Base-by-base conservation (phyloP, 2,888 invertebrate species). In the Eupithecia inturbata region DNA sequence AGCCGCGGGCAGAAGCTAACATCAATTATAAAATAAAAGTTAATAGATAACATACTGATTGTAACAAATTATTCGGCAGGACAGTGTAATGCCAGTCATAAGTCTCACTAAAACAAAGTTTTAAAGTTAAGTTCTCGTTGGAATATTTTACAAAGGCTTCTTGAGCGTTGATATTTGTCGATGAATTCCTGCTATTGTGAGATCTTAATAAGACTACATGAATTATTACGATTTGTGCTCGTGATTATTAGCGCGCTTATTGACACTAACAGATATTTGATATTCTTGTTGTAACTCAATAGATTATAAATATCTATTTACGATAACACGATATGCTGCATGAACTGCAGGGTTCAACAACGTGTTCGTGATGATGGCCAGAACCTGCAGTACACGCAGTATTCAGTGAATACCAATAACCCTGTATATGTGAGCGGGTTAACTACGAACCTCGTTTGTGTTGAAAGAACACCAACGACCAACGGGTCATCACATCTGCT, bases 71-170 rank as follows among this genome's bases (percentile, higher is more conserved):
- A 66, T 41, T 39, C 10, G 26, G 1, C 4, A n/a, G n/a, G 36
- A n/a, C 33, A 66, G 9, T 41, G 14, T 41, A 64, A 63, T 12
- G 28, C 60, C 26, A 36, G n/a, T 39, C 26, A 26, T 41, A 66
- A 36, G 39, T 41, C 39, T 26, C 9, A 26, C 39, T 66, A 66
- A 39, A 14, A 22, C n/a, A 26, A n/a, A 10, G 7, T 64, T 36
- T 64, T 64, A 64, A n/a, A 36, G n/a, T 64, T 64, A 64, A 64
- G 0, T 63, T 63, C 66, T 33, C 22, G 26, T 66, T 39, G 12
- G 4, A 67, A 39, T 66, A 66, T 66, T n/a, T 39, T 66, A 66
- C 66, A 66, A 66, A 41, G 64, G 66, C 39, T n/a, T 66, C 39
- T 66, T 66, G 66, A 66, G 66, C 14, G 16, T 66, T 22, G 22